Conservation (phyloP, 2,797 vertebrate species). For the Sebastolobus altivelis region DNA sequence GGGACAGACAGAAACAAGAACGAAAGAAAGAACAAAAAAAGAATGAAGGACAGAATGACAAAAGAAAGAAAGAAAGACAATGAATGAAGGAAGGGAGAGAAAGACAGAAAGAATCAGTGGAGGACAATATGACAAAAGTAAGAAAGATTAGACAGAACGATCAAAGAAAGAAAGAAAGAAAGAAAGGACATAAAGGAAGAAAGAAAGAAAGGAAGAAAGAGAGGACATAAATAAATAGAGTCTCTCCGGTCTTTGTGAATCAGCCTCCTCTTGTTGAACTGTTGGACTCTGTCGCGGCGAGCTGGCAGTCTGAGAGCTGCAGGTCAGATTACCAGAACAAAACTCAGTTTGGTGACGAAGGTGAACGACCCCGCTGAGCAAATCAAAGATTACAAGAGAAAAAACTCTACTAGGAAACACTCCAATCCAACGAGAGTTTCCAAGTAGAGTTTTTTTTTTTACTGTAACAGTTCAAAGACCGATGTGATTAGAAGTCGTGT, state of each 20-base stretch:
- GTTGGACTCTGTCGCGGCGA: not conserved
- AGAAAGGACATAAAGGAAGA: not conserved
- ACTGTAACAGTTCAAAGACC: conserved; percentile 13
- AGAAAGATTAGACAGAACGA: not conserved
- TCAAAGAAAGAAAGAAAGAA: not conserved
- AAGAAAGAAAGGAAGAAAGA: not conserved
- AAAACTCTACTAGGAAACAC: not conserved
- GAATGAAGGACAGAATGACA: not conserved
- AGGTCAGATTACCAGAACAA: conserved; percentile 61
- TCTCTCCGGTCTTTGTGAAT: conserved; percentile 3
- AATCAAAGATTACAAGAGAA: conserved; percentile 46
- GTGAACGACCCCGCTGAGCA: conserved; percentile 61
- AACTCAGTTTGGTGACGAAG: conserved; percentile 53
- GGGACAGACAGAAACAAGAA: not conserved
- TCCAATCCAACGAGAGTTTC: not conserved
- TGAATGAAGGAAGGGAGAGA: not conserved
- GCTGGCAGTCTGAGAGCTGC: conserved; percentile 42
- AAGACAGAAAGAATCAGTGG: not conserved
- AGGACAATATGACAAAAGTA: not conserved
- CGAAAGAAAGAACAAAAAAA: not conserved
- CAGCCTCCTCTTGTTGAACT: conserved; percentile 18
- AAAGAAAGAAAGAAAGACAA: no score
- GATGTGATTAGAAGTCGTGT: conserved; percentile 26
- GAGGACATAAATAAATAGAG: not conserved
- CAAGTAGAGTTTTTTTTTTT: no score